These are phyloP conservation scores for Cosmia pyralina DNA, from an alignment of 2,888 invertebrate species.

Conservation along the genomic window DNA sequence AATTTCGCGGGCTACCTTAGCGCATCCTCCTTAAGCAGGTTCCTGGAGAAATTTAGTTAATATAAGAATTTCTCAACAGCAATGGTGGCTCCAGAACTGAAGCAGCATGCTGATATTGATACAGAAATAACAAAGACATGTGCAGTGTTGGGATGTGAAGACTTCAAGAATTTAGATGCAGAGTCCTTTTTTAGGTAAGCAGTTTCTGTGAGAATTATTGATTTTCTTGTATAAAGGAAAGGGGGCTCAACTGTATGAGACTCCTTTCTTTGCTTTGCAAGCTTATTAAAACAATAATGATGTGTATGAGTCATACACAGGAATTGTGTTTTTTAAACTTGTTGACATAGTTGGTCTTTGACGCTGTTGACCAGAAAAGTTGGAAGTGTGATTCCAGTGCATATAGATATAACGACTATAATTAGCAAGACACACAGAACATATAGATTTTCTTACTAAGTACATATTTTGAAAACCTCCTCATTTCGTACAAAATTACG, in stretches of 20 bases:
- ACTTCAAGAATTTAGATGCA: slow-evolving; percentile 82
- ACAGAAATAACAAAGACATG: slow-evolving; percentile 85
- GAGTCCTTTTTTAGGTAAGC: slow-evolving; percentile 84
- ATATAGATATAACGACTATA: too few species aligned
- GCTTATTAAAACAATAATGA: background rate
- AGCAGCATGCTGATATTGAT: slow-evolving; percentile 80
- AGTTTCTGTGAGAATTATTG: background rate
- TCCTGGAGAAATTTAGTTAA: background rate
- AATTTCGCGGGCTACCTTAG: too few species aligned
- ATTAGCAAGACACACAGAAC: background rate
- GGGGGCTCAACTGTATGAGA: background rate
- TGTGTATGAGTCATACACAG: background rate
- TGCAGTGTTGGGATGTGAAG: slow-evolving; percentile 86
- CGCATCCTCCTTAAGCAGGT: background rate
- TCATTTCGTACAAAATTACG: too few species aligned
- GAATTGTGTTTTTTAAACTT: background rate
- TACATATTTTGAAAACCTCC: too few species aligned
- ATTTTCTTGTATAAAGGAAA: background rate
- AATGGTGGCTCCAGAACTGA: slow-evolving; percentile 87
- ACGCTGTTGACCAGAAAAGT: background rate
- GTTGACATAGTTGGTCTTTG: background rate
- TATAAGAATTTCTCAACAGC: slow-evolving; percentile 70
- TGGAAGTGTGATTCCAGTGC: background rate
- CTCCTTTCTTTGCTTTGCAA: background rate
- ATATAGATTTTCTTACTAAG: too few species aligned